Evolutionary conservation across 2,888 invertebrate species (phyloP), one percentile per base, ranked within the genome.

Genomic region (Leptarthrus brevirostris): DNA sequence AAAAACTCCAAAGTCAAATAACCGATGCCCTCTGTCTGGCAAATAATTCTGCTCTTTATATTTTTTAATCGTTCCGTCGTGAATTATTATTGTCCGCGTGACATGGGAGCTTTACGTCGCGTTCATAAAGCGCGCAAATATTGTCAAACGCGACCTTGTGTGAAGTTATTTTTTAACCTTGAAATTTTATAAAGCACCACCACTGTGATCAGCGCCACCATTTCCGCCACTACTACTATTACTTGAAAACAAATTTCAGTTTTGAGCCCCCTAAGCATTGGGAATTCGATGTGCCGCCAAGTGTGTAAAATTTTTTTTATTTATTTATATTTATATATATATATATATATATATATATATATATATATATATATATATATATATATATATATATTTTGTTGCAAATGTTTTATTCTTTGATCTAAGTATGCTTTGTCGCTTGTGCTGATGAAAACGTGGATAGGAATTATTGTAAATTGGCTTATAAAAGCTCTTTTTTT

Each of bases 91-190:
- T 58, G 36, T 16, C 53, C 70, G 36, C 36, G 16, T 54, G 40
- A 71, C 53, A 70, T 36, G 54, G 12, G 18, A 64, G 44, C 47
- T 64, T 64, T 22, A 16, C 5, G 6, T 47, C 16, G 18, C 12
- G 16, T 44, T 16, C 16, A 49, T 49, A 49, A 6, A 14, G 49
- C 49, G n/a, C n/a, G 8, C 44, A 12, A 44, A 8, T 49, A 18
- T 49, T 20, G 3, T 4, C 34, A 30, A 36, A 14, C 36, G 79
- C 82, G 83, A 83, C 85, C 85, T 85, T 85, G 84, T 78, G 77
- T 80, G 79, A 81, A 82, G 83, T 81, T 84, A 83, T 84, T 85
- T 82, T 83, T 83, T 81, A 83, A 83, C 85, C 85, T 85, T 85
- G 84, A 80, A 80, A 76, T 76, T 76, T 76, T 76, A 75, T 76